Base-by-base conservation (phyloP, 2,888 invertebrate species). In the Athalia cordata region DNA sequence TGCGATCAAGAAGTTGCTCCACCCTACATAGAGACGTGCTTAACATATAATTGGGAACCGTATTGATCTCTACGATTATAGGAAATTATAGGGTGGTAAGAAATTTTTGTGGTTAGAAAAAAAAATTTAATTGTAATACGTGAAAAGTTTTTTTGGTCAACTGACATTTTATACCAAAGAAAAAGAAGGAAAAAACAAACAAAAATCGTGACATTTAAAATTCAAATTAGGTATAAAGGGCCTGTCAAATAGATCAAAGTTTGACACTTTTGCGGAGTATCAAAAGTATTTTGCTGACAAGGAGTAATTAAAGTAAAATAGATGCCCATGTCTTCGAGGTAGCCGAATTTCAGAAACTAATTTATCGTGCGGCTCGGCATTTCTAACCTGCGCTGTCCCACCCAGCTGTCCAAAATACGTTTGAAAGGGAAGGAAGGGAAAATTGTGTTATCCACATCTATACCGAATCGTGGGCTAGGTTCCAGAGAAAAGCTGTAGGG, bases 391-490 rank as follows among this genome's bases (percentile, higher is more conserved):
- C n/a, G 6, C 43, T 49, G 49, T 49, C 49, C 9, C 66, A 66
- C 49, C 66, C 66, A 66, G 66, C 49, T 49, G 49, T 66, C 49
- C 66, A 66, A 66, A 66, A 66, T 66, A 49, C 49, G n/a, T 66
- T 66, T 45, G 13, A 49, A 66, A 66, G 47, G 66, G 15, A 11
- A 29, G 47, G 13, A 66, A 29, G 29, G 66, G 47, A 13, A 49
- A 66, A 66, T 66, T 47, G 49, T 49, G 66, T 66, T 66, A 66
- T 49, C 47, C 15, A 29, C 47, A 13, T 66, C 47, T 47, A 29
- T 29, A 66, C 49, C 49, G 49, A 49, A 47, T 49, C 13, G 13
- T 66, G 66, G 13, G 47, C 49, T 49, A 66, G 49, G 47, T 66
- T 66, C 49, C 49, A 13, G 66, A 15, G 49, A 66, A 49, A 49